These are phyloP conservation scores for Whitmania pigra DNA, from an alignment of 1,140 invertebrate species.

Conservation along the genomic window DNA sequence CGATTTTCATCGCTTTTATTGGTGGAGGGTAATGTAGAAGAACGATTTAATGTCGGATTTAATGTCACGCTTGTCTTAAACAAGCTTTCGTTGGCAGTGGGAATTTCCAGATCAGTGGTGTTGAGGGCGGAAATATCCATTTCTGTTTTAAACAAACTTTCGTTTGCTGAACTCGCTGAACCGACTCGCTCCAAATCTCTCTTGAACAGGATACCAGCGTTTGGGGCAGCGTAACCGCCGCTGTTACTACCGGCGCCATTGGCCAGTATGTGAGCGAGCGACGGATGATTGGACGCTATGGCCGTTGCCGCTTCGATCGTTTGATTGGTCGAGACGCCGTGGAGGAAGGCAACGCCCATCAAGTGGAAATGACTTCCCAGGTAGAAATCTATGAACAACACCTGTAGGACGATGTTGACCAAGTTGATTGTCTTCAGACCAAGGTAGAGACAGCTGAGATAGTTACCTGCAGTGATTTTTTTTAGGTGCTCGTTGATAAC, in stretches of 20 bases:
- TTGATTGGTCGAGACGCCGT: background rate
- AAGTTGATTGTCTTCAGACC: background rate
- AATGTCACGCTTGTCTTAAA: background rate
- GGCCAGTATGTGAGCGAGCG: background rate
- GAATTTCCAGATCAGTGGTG: background rate
- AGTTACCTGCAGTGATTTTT: background rate
- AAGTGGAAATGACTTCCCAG: background rate
- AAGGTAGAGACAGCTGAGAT: background rate
- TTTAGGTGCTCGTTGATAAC: background rate
- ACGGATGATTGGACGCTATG: background rate
- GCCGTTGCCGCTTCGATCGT: background rate
- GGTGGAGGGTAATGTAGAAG: background rate
- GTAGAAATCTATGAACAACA: background rate
- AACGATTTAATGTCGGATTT: too few relatives aligned
- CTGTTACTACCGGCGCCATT: background rate
- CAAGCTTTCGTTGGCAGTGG: background rate
- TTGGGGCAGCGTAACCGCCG: background rate
- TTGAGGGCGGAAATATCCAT: background rate
- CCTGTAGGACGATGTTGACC: background rate
- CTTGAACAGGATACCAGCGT: background rate
- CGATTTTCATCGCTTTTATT: background rate
- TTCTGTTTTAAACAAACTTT: background rate
- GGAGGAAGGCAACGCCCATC: background rate
- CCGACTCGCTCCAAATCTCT: too few relatives aligned
- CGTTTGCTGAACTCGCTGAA: background rate